Conservation (phyloP, 2,797 vertebrate species). For the Macropodus opercularis region DNA sequence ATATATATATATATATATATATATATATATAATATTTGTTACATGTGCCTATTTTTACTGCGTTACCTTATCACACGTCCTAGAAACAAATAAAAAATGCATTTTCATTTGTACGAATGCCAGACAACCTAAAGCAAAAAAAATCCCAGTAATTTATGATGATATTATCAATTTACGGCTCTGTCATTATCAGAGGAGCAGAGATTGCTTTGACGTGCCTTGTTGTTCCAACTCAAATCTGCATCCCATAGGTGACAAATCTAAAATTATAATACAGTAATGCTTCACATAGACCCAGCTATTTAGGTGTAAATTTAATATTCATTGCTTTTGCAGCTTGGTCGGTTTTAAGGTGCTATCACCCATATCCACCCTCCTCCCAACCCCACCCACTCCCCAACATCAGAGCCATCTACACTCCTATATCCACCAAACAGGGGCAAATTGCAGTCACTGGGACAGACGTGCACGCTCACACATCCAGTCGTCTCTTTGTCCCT, state of each 20-base stretch:
- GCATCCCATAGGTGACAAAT: constrained; percentile 81
- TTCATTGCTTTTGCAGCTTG: constrained; percentile 87
- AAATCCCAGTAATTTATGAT: constrained; percentile 53
- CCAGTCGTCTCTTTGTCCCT: constrained; percentile 71
- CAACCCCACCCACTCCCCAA: constrained; percentile 78
- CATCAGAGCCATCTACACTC: constrained; percentile 70
- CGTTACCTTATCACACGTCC: constrained; percentile 53
- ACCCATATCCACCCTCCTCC: constrained; percentile 80
- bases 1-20: too few relatives aligned
- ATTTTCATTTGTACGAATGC: constrained; percentile 61
- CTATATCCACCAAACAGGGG: constrained; percentile 73
- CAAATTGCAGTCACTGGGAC: constrained; percentile 74
- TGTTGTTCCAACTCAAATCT: constrained; percentile 78
- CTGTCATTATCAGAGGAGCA: constrained; percentile 60
- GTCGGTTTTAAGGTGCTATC: constrained; percentile 86
- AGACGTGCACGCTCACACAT: constrained; percentile 54
- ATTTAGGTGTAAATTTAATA: constrained; percentile 86
- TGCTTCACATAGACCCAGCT: constrained; percentile 83
- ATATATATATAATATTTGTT: too few relatives aligned
- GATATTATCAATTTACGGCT: constrained; percentile 66
- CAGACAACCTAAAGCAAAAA: constrained; percentile 43
- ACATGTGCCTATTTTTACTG: constrained; percentile 54
- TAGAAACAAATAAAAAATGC: constrained; percentile 56
- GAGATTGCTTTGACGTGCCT: constrained; percentile 69
- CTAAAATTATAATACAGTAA: constrained; percentile 85